Conservation (phyloP, 30 jellyfish, hydroid and myxozoan genomes). For the Hydractinia echinata region DNA sequence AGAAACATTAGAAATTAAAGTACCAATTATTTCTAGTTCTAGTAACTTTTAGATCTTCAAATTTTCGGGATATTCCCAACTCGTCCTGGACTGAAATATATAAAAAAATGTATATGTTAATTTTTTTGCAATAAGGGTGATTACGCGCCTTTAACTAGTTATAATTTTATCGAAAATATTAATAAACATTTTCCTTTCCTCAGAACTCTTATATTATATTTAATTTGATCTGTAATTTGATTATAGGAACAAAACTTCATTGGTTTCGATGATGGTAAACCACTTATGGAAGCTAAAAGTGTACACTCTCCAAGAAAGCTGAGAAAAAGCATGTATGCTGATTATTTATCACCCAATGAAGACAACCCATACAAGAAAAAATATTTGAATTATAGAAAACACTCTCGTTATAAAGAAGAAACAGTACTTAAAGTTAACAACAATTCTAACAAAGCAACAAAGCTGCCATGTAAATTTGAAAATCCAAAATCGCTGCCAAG, state of each 20-base stretch:
- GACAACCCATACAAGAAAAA: conserved; percentile 66
- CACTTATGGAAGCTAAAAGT: conserved; percentile 45
- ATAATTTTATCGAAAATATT: too few species aligned
- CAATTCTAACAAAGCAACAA: neutral
- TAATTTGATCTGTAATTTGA: neutral
- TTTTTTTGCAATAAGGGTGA: too few species aligned
- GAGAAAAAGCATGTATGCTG: conserved; percentile 35
- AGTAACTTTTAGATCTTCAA: too few species aligned
- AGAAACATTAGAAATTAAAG: too few species aligned
- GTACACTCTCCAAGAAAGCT: conserved; percentile 57
- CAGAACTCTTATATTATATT: too few species aligned
- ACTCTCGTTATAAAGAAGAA: neutral
- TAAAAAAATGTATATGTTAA: too few species aligned
- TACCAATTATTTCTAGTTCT: too few species aligned
- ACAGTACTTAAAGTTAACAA: neutral
- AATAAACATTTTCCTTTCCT: too few species aligned
- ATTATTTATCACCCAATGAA: conserved; percentile 11
- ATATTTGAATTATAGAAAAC: conserved; percentile 52
- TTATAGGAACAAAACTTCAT: conserved; percentile 45
- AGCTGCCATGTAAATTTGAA: neutral
- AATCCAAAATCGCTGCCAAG: neutral
- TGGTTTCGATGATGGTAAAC: conserved; percentile 55
- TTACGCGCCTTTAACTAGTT: too few species aligned
- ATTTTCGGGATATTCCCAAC: too few species aligned
- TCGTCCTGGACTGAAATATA: too few species aligned